Evolutionary conservation across 2,797 vertebrate genomes (phyloP).

Genomic region (Saguinus oedipus): DNA sequence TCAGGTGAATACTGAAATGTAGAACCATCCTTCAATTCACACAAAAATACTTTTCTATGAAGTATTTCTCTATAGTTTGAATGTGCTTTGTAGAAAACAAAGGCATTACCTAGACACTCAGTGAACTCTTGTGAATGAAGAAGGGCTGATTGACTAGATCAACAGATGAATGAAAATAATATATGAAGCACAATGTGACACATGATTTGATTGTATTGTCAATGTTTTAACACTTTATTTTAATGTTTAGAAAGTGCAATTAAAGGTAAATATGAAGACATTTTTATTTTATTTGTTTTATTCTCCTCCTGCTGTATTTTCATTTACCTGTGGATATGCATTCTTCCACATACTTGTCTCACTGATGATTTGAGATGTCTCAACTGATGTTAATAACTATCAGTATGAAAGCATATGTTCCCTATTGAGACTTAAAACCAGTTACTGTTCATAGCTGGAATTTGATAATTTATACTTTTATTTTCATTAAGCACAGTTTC

Average conservation of each 20-base stretch:
- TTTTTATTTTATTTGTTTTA: neutral
- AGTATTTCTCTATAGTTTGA: neutral
- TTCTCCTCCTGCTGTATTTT: neutral
- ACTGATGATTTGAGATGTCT: neutral
- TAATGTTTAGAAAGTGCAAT: neutral
- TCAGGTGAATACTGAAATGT: neutral
- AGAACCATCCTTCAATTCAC: neutral
- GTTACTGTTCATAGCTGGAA: neutral
- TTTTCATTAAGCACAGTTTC: conserved; percentile 35
- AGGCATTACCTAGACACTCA: neutral
- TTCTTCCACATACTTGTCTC: neutral
- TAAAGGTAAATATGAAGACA: neutral
- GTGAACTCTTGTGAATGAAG: neutral
- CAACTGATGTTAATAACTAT: neutral
- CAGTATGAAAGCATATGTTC: neutral
- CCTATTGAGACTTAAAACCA: neutral
- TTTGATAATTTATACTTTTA: conserved; percentile 23
- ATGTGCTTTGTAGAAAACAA: neutral
- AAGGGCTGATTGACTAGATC: neutral
- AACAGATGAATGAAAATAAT: neutral
- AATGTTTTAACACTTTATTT: neutral
- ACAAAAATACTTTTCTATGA: neutral
- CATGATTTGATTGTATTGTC: neutral
- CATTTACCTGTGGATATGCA: neutral
- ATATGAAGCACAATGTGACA: neutral